A percentile compares a stretch with the other conserved stretches of the same genome.
phyloP scores from a whole-genome alignment of 2,888 invertebrate species.

The Cerastoderma edule region DNA sequence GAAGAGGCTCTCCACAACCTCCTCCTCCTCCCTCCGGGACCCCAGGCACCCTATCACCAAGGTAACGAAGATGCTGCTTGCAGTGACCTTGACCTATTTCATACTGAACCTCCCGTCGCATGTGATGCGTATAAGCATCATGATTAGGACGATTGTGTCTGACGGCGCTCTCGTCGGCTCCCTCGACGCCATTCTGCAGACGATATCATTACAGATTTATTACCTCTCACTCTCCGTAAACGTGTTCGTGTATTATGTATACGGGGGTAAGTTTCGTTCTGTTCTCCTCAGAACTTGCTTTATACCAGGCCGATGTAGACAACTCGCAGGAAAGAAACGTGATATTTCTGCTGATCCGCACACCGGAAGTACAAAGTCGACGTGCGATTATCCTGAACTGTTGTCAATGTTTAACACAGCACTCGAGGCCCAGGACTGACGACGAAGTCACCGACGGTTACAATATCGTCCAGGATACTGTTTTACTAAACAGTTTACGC shows the following conservation, averaged over 20 bases:
- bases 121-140: constrained; percentile 56
- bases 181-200: constrained; percentile 23
- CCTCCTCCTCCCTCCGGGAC: not conserved
- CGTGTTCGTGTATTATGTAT: constrained; percentile 31
- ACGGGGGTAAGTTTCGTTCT: constrained; percentile 27
- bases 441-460: no score
- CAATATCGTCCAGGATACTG: no score
- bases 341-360: not conserved
- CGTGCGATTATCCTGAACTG: not conserved
- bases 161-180: not conserved
- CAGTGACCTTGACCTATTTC: constrained; percentile 69
- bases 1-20: constrained; percentile 7
- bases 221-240: constrained; percentile 34
- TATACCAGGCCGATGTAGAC: not conserved
- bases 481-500: no score
- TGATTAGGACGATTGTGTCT: constrained; percentile 30
- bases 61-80: constrained; percentile 69
- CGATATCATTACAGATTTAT: constrained; percentile 31
- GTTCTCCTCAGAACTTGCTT: constrained; percentile 3
- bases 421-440: not conserved
- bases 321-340: not conserved
- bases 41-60: constrained; percentile 33
- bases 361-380: not conserved
- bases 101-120: constrained; percentile 69
- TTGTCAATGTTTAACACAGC: not conserved